phyloP scores from a whole-genome alignment of 2,113 vertebrate species.

The Hippopotamus amphibius region DNA sequence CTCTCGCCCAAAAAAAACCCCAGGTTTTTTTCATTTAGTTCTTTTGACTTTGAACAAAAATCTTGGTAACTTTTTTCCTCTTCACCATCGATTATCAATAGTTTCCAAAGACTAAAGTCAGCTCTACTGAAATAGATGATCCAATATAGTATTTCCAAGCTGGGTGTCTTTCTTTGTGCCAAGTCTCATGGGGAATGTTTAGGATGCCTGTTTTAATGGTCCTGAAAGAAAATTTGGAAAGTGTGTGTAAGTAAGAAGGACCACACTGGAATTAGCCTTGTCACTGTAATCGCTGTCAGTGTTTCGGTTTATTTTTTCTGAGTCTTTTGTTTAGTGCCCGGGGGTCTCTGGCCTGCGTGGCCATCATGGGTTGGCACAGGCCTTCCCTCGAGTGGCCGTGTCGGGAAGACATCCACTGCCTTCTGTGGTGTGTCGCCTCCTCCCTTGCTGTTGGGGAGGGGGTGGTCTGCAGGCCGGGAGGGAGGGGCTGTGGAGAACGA shows the following conservation, averaged over 20 bases:
- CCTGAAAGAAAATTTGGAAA: background rate
- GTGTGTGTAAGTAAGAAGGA: background rate
- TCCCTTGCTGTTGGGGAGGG: background rate
- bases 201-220: background rate
- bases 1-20: background rate
- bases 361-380: background rate
- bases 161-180: background rate
- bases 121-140: background rate
- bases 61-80: background rate
- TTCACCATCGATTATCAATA: background rate
- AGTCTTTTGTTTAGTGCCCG: background rate
- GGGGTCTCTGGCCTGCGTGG: background rate
- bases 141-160: background rate
- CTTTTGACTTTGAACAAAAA: slow-evolving; percentile 11
- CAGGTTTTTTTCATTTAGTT: background rate
- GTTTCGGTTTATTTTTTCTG: background rate
- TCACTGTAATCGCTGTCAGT: background rate
- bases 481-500: background rate
- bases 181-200: background rate
- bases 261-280: background rate
- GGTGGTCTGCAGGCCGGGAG: background rate
- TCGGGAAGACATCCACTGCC: background rate
- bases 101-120: background rate
- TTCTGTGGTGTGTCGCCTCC: background rate
- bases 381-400: background rate